Evolutionary conservation across 2,888 invertebrate species (phyloP), one percentile per base, ranked within the genome.

Genomic region (Uloborus plumipes): DNA sequence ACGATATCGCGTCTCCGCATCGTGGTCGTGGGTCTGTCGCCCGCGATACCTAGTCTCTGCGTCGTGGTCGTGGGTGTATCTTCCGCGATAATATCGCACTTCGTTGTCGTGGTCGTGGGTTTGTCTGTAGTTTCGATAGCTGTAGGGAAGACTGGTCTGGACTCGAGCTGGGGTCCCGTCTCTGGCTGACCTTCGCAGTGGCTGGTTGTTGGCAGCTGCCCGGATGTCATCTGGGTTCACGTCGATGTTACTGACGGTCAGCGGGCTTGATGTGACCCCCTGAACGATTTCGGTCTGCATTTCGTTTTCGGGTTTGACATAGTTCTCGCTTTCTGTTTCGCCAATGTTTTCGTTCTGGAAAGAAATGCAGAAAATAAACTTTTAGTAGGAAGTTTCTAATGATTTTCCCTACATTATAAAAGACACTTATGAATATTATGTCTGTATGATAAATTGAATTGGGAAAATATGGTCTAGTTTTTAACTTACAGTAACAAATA

Each of bases 1-100:
- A 31, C n/a, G 15, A 18, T 70, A 80, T 31, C 80, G 67, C 18
- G 39, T 62, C 55, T 80, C 80, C 11, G 61, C 64, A 13, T 80
- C 80, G 58, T 80, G 80, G 51, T 80, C 80, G 49, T 80, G 73
- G 26, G 79, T 67, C 15, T 73, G 73, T 20, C 72, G n/a, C 0
- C 55, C 55, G 15, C 71, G 71, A 18, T 66, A 47, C 14, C 58
- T 6, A 15, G 18, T 20, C 31, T 69, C 69, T 0, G 69, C 26
- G n/a, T 69, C 53, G 50, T 71, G 71, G 47, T 58, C 71, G n/a
- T 71, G 71, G 1, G 59, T 31, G 9, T 59, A 49, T 14, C 58
- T 15, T 22, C 20, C 47, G 18, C 65, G 22, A 16, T 64, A 64
- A 22, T 77, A 77, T 9, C 55, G n/a, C 26, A 31, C 31, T 14